Conservation (phyloP, 1,140 invertebrate species). For the Drosophila seguyi region DNA sequence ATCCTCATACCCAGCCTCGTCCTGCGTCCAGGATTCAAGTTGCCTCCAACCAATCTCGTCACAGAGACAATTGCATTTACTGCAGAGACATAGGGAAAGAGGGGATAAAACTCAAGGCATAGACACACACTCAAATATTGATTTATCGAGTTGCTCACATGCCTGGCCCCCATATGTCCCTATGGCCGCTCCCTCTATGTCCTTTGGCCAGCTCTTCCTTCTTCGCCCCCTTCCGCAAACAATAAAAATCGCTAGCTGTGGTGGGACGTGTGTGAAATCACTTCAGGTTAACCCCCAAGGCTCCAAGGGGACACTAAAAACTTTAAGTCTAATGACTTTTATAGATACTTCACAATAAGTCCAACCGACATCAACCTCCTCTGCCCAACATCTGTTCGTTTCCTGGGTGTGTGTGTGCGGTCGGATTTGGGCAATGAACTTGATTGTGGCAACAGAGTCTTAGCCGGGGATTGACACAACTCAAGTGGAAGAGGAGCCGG, state of each 20-base stretch:
- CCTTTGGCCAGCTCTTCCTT: constrained; percentile 7
- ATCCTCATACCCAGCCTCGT: constrained; percentile 6
- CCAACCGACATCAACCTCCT: background rate
- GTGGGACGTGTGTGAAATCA: constrained; percentile 17
- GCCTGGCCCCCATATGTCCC: constrained; percentile 35
- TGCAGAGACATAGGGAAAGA: constrained; percentile 4
- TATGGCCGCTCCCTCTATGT: constrained; percentile 1
- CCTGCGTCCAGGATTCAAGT: constrained; percentile 19
- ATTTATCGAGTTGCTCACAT: constrained; percentile 78
- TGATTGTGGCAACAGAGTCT: constrained; percentile 58
- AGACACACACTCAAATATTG: constrained; percentile 67
- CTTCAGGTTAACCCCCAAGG: constrained; percentile 65
- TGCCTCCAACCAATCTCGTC: constrained; percentile 30
- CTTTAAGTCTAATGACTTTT: constrained; percentile 76
- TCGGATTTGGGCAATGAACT: constrained; percentile 62
- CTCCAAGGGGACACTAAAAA: constrained; percentile 40
- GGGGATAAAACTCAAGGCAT: constrained; percentile 1
- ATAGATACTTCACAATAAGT: constrained; percentile 57
- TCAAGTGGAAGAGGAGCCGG: constrained; percentile 52
- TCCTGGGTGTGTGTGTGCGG: constrained; percentile 21
- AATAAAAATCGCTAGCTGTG: constrained; percentile 30
- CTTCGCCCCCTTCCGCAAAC: constrained; percentile 9
- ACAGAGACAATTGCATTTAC: constrained; percentile 68
- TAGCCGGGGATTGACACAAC: constrained; percentile 55
- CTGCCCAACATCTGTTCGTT: background rate